phyloP scores from a whole-genome alignment of 1,140 invertebrate species.

The Araneus ventricosus region DNA sequence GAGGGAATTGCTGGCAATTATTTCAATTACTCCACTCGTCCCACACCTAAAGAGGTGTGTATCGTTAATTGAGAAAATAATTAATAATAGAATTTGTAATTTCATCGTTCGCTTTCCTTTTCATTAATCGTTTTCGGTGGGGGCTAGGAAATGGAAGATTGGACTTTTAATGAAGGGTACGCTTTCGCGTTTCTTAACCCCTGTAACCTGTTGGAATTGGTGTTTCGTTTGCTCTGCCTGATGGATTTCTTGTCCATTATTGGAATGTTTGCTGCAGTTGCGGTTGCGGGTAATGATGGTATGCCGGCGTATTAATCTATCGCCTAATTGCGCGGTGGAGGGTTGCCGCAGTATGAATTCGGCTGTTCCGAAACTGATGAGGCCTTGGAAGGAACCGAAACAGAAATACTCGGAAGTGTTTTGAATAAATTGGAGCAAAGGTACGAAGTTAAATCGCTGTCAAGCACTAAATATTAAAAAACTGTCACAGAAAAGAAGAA shows the following conservation, averaged over 20 bases:
- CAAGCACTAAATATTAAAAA: no score
- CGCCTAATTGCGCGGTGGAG: slow-evolving; percentile 6
- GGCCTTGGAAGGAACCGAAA: neutral
- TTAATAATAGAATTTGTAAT: slow-evolving; percentile 62
- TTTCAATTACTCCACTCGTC: slow-evolving; percentile 53
- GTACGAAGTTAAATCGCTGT: no score
- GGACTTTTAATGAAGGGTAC: slow-evolving; percentile 26
- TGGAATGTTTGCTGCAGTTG: slow-evolving; percentile 8
- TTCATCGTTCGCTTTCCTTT: slow-evolving; percentile 52
- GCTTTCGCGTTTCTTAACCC: neutral
- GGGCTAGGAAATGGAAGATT: slow-evolving; percentile 11
- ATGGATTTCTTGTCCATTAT: slow-evolving; percentile 20
- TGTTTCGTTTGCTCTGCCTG: neutral
- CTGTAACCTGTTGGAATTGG: slow-evolving; percentile 24
- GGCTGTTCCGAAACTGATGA: neutral
- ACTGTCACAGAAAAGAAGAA: no score
- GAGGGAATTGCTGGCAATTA: slow-evolving; percentile 62
- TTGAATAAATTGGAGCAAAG: no score
- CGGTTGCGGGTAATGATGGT: neutral
- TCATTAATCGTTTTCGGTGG: slow-evolving; percentile 39
- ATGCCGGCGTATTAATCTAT: slow-evolving; percentile 12
- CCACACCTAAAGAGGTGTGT: neutral
- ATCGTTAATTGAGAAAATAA: slow-evolving; percentile 66
- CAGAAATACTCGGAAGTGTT: neutral
- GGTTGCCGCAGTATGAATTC: neutral